Evolutionary conservation across 2,888 invertebrate species (phyloP), one percentile per base, ranked within the genome.

Genomic region (Frankliniella fusca): DNA sequence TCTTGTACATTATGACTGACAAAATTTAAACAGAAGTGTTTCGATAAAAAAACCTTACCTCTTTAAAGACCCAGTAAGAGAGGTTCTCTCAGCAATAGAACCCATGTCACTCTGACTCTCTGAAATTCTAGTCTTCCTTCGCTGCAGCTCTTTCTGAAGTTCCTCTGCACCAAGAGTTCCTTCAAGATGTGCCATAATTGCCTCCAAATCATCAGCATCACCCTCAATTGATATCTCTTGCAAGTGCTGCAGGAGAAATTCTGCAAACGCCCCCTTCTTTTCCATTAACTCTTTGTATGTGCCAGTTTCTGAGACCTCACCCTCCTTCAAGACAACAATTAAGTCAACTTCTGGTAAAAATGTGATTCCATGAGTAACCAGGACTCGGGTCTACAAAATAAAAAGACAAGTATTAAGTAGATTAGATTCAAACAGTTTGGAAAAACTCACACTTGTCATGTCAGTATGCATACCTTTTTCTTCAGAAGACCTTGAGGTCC

Each of bases 301-400:
- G 81, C 99, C 99, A 80, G 90, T 91, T 88, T 99, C 99, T 0
- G 95, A 94, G 27, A 99, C 92, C 86, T 92, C 91, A 0, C 99
- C 99, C 86, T 95, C 91, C 86, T 94, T 94, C 86, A 99, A 88
- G 5, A 99, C 98, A 84, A 97, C 89, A 85, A 99, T 97, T 86
- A 94, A 91, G 89, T 99, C 96, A 1, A 95, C 95, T 86, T 95
- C 93, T 0, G 97, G 95, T 85, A 99, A 90, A 89, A 95, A 98
- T 15, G 97, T 95, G 82, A 99, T 94, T 85, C 96, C 95, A 88
- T 99, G 98, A 0, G 99, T 99, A 48, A 99, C 98, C 86, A 99
- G 91, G 80, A 99, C 89, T 83, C 98, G 91, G 0, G 98, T 98
- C 90, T 85, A 81, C 50, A 82, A 38, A 82, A 28, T 61, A 23